Evolutionary conservation across 2,113 vertebrate species (phyloP).

Genomic region (Indicator indicator): DNA sequence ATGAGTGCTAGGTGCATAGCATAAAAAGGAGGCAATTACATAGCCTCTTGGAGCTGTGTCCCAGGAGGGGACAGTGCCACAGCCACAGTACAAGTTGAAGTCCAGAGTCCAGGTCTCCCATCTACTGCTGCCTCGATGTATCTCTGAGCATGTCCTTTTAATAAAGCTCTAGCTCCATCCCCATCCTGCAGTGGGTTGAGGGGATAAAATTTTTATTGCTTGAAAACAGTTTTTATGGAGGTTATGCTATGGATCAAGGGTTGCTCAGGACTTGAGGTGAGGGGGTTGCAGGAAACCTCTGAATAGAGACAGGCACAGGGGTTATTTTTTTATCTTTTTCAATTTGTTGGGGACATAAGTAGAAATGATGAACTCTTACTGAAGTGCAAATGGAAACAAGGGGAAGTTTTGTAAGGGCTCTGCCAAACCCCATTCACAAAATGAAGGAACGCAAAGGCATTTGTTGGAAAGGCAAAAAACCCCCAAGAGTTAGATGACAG

Average conservation of each 20-base stretch:
- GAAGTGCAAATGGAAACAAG: slow-evolving; percentile 32
- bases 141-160: neutral
- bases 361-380: neutral
- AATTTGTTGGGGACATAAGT: neutral
- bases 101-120: neutral
- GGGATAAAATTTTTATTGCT: neutral
- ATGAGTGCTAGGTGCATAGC: neutral
- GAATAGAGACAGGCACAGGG: neutral
- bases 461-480: slow-evolving; percentile 59
- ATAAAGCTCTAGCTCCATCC: neutral
- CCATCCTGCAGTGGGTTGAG: neutral
- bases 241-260: neutral
- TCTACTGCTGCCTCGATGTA: neutral
- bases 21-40: neutral
- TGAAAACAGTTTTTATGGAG: neutral
- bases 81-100: neutral
- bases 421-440: slow-evolving; percentile 52
- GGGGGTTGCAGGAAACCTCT: neutral
- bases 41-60: neutral
- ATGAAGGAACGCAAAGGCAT: neutral
- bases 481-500: slow-evolving; percentile 9
- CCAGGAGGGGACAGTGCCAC: neutral
- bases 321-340: neutral
- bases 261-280: neutral
- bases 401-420: neutral